These are phyloP conservation scores for Cataglyphis albicans DNA, from an alignment of 2,888 invertebrate genomes.

Conservation along the genomic window DNA sequence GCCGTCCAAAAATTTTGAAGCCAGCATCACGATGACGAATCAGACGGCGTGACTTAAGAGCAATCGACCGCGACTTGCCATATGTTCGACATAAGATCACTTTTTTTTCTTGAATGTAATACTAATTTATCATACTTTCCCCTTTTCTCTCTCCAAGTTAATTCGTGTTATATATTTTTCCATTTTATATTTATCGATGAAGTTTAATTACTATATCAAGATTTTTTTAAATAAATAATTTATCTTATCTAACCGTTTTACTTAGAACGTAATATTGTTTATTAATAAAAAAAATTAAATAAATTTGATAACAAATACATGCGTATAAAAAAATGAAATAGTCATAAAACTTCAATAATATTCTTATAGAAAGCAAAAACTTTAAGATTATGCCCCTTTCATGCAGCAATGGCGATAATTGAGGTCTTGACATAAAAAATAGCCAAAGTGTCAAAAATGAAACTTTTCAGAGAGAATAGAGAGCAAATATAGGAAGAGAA, in stretches of 20 bases:
- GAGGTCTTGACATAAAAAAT: conserved; percentile 22
- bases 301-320: neutral
- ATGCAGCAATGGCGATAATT: conserved; percentile 24
- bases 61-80: conserved; percentile 60
- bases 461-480: neutral
- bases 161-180: neutral
- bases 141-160: neutral
- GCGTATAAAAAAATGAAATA: neutral
- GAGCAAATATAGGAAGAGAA: neutral
- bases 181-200: neutral
- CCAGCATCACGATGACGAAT: conserved; percentile 68
- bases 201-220: neutral
- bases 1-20: conserved; percentile 21
- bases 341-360: neutral
- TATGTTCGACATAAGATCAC: conserved; percentile 55
- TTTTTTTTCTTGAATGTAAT: conserved; percentile 37
- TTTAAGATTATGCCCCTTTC: neutral
- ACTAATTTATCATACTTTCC: neutral
- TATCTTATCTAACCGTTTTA: neutral
- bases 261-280: neutral
- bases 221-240: neutral
- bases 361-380: conserved; percentile 7
- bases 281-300: neutral
- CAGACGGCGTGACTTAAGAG: conserved; percentile 67
- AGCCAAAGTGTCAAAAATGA: conserved; percentile 10